A percentile compares a stretch with the other conserved stretches of the same genome.
Conservation (phyloP, 2,113 vertebrate genomes). For the Percina caprodes region DNA sequence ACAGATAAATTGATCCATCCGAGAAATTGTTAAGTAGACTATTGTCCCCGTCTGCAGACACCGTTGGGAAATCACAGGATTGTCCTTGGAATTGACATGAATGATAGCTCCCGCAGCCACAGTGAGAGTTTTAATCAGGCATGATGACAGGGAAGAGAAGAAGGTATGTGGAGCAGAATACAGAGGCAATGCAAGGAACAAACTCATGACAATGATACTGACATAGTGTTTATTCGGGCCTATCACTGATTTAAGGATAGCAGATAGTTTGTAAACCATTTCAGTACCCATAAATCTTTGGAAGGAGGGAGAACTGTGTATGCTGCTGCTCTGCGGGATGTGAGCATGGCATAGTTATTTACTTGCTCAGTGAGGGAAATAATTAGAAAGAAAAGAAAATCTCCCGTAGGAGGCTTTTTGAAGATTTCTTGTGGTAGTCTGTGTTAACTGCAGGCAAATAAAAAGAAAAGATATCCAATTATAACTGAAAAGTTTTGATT, state of each 20-base stretch:
- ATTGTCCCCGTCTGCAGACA: slow-evolving; percentile 65
- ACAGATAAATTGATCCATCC: slow-evolving; percentile 73
- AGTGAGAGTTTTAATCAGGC: slow-evolving; percentile 74
- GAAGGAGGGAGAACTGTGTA: slow-evolving; percentile 8
- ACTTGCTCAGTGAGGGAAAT: slow-evolving; percentile 56
- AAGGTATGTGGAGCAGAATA: slow-evolving; percentile 53
- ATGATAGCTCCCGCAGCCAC: slow-evolving; percentile 66
- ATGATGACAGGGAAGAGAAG: slow-evolving; percentile 58
- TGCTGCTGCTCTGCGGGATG: not conserved
- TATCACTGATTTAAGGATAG: slow-evolving; percentile 42
- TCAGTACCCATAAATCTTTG: slow-evolving; percentile 32
- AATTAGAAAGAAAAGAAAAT: slow-evolving; percentile 16
- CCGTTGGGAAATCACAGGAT: slow-evolving; percentile 77
- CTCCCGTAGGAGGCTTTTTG: not conserved
- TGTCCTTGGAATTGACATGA: slow-evolving; percentile 74
- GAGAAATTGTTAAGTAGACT: slow-evolving; percentile 71
- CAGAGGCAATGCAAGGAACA: slow-evolving; percentile 33
- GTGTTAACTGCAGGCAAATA: slow-evolving; percentile 1
- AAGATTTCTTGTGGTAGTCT: slow-evolving; percentile 4
- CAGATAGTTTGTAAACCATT: slow-evolving; percentile 34
- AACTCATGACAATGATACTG: slow-evolving; percentile 27
- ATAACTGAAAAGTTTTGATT: not conserved
- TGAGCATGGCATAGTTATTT: slow-evolving; percentile 34
- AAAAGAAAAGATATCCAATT: not conserved
- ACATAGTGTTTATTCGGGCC: slow-evolving; percentile 51